Base-by-base conservation (phyloP, 2,113 vertebrate species). In the Oryzias celebensis region DNA sequence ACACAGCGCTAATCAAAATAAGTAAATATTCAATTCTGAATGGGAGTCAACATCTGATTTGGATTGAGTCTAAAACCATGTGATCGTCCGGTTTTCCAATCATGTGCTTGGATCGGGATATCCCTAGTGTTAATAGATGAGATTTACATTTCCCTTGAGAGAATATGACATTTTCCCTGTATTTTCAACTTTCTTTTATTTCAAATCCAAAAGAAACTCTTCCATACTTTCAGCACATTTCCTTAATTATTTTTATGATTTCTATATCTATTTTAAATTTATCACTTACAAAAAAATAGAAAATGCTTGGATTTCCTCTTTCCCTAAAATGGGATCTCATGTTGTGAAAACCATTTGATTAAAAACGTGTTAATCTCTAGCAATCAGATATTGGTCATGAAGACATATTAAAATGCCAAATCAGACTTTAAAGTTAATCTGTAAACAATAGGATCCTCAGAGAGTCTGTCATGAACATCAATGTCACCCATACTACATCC, bases 301-400 rank as follows among this genome's bases (percentile, higher is more conserved):
- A 36, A 36, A 10, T 28, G 5, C 7, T 6, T 28, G 8, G 36
- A 10, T 2, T 2, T 36, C 10, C 55, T 57, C 36, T 62, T 56
- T 58, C 22, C 31, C 14, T 42, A 47, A 14, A 14, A 12, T 14
- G 12, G 20, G 17, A 20, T 47, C 26, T 18, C 36, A 16, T 20
- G 49, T 23, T 51, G 24, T 55, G 18, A 46, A 49, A 49, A 47
- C 56, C 6, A n/a, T 45, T 61, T 1, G 26, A 31, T 20, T 17
- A 50, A 52, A 62, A 4, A 7, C 66, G 24, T 17, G 18, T 55
- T 69, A 45, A 66, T 24, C 54, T 65, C 36, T 65, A 18, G 4
- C 43, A 20, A 52, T 58, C 15, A 50, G 44, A 85, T 36, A 2
- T 80, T 76, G 80, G 65, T 71, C 73, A 73, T 55, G 51, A 57